Conservation (phyloP, 2,888 invertebrate species). For the Heliconius sara region DNA sequence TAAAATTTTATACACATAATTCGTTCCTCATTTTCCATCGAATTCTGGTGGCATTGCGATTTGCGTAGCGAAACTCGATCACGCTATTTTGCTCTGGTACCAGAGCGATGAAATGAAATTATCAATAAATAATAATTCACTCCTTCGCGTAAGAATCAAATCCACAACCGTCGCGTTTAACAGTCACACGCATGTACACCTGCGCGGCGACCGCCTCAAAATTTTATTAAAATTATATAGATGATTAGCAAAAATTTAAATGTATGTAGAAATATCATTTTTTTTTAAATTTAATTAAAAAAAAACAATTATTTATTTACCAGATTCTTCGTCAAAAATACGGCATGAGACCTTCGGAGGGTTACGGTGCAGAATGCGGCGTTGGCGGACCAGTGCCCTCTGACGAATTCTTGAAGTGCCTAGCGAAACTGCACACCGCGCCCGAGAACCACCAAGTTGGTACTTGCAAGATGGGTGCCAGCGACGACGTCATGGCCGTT, state of each 20-base stretch:
- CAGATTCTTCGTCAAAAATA: slow-evolving; percentile 83
- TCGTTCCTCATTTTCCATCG: no score
- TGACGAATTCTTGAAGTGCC: slow-evolving; percentile 91
- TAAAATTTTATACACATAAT: no score
- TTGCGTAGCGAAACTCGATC: no score
- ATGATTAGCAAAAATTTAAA: neutral
- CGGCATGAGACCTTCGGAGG: slow-evolving; percentile 78
- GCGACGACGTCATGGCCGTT: slow-evolving; percentile 88
- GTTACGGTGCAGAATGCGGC: slow-evolving; percentile 79
- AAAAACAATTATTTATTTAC: neutral
- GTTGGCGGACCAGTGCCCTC: slow-evolving; percentile 76
- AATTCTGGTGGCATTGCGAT: no score
- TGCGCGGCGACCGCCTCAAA: no score
- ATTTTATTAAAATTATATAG: neutral
- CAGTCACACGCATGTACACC: no score
- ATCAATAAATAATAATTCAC: no score
- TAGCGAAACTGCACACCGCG: slow-evolving; percentile 87
- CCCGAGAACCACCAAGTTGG: slow-evolving; percentile 93
- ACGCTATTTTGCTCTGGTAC: no score
- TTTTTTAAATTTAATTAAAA: no score
- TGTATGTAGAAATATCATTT: neutral
- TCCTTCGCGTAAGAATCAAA: no score
- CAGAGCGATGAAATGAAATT: no score
- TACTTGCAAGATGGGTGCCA: slow-evolving; percentile 92
- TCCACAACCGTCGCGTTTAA: no score